Percentiles rank a stretch among this genome's conserved stretches.
These are phyloP conservation scores for Hyla sarda DNA, from an alignment of 2,113 vertebrate genomes.

Conservation along the genomic window DNA sequence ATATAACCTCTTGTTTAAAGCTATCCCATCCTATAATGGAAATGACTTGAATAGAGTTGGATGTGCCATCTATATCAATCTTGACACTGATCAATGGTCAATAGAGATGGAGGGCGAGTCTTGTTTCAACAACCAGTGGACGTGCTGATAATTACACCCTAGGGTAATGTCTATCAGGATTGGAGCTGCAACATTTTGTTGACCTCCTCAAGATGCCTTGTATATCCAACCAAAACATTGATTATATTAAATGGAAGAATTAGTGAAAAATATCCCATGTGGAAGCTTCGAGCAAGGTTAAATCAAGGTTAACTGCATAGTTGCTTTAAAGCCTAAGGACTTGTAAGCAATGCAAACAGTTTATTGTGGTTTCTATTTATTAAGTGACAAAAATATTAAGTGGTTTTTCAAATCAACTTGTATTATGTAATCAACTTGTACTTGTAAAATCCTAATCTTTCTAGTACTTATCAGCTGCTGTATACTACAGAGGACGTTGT, in stretches of 20 bases:
- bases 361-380: not conserved
- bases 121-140: not conserved
- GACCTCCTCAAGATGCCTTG: not conserved
- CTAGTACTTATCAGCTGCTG: no score
- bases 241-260: not conserved
- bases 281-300: not conserved
- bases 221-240: not conserved
- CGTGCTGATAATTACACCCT: not conserved
- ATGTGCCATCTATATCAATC: not conserved
- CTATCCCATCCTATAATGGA: no score
- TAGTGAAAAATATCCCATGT: not conserved
- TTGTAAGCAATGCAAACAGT: not conserved
- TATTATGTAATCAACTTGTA: not conserved
- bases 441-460: no score
- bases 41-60: not conserved
- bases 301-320: not conserved
- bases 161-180: not conserved
- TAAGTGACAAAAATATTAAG: not conserved
- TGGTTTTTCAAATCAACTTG: not conserved
- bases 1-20: no score
- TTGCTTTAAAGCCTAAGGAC: not conserved
- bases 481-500: no score
- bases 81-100: not conserved
- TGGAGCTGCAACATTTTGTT: not conserved
- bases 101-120: not conserved